Evolutionary conservation across 2,888 invertebrate species (phyloP), one percentile per base, ranked within the genome.

Genomic region (Elgonia sp.): DNA sequence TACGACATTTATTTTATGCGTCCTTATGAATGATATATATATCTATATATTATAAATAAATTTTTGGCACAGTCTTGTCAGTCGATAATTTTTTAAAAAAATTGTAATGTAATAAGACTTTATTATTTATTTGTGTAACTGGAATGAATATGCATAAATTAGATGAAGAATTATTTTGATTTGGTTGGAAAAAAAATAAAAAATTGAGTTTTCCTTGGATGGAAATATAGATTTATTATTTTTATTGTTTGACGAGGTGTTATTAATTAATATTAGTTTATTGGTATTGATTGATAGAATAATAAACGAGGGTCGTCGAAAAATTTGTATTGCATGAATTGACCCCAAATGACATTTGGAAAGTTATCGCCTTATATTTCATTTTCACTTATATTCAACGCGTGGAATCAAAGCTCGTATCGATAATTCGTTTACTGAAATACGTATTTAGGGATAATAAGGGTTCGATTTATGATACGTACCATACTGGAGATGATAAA

Each of bases 391-490:
- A 46, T 42, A n/a, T 50, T n/a, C 29, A 29, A 10, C 39, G 53
- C 16, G 5, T 7, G 20, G 46, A 46, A 21, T 70, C 70, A 70
- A 53, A 70, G 70, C 53, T 21, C 29, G 16, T 70, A n/a, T n/a
- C n/a, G n/a, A n/a, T n/a, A n/a, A n/a, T n/a, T n/a, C n/a, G n/a
- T n/a, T n/a, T n/a, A n/a, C n/a, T 46, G 69, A 46, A 50, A 69
- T 69, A 69, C 70, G 55, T 53, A 72, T 72, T 72, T 72, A 72
- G 70, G 70, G 39, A 55, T 72, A 72, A 53, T 53, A 72, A 72
- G 55, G 55, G 39, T 50, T 37, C 12, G 46, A 46, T 46, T 72
- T 72, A 72, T 72, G 55, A 39, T 55, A 55, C 70, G 18, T 39
- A 55, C 53, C 10, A n/a, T 50, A 53, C 10, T 39, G 70, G 1